These are phyloP conservation scores for Gymnoscopelus braueri DNA, from an alignment of 2,797 vertebrate genomes.

Conservation along the genomic window DNA sequence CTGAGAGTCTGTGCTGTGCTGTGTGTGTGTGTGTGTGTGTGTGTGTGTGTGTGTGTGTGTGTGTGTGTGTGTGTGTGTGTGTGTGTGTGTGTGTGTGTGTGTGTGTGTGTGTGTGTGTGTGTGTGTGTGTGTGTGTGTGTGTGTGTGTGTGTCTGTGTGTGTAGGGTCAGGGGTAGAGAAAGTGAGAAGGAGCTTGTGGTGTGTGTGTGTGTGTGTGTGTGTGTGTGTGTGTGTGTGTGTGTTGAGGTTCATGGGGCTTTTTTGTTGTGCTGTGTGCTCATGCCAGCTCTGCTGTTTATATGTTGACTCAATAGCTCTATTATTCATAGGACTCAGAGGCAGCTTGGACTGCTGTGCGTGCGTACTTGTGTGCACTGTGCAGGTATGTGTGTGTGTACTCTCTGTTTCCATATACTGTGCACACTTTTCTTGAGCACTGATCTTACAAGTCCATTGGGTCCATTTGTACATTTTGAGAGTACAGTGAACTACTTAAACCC, in stretches of 20 bases:
- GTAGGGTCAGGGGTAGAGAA: background rate
- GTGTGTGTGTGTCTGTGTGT: slow-evolving; percentile 51
- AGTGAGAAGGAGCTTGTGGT: slow-evolving; percentile 19
- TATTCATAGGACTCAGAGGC: slow-evolving; percentile 66
- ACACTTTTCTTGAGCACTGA: no score
- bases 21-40: background rate
- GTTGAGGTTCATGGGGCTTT: slow-evolving; percentile 24
- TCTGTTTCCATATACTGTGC: background rate
- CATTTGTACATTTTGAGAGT: no score
- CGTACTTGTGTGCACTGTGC: background rate
- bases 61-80: slow-evolving; percentile 1
- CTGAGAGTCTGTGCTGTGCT: background rate
- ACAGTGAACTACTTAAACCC: no score
- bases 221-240: background rate
- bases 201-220: slow-evolving; percentile 34
- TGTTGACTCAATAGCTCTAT: slow-evolving; percentile 67
- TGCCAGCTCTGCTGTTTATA: slow-evolving; percentile 69
- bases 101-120: slow-evolving; percentile 23
- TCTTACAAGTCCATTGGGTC: no score
- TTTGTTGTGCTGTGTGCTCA: slow-evolving; percentile 62
- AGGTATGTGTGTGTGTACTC: slow-evolving; percentile 12
- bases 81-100: slow-evolving; percentile 3
- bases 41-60: slow-evolving; percentile 4
- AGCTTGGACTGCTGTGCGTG: slow-evolving; percentile 30
- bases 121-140: slow-evolving; percentile 52